These are phyloP conservation scores for Nothobranchius furzeri DNA, from an alignment of 2,113 vertebrate genomes.

Conservation along the genomic window DNA sequence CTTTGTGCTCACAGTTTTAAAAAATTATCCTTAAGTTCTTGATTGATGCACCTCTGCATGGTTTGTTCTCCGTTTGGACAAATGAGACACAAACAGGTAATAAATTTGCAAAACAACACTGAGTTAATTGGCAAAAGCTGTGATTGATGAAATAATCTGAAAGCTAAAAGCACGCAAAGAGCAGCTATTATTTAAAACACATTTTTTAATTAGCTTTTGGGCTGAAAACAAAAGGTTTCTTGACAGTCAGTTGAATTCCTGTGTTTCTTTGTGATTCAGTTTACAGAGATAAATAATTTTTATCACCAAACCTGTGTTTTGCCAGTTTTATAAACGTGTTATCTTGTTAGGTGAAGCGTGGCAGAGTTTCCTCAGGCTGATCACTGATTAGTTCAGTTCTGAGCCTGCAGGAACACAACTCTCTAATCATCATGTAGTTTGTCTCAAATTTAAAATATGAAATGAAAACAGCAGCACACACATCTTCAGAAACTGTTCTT, in stretches of 20 bases:
- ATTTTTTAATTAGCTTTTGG: neutral
- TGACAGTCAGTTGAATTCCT: neutral
- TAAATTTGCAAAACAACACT: neutral
- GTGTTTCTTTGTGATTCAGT: neutral
- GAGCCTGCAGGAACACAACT: constrained; percentile 7
- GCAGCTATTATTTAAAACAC: neutral
- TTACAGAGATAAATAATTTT: neutral
- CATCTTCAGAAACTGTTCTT: neutral
- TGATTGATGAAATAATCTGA: neutral
- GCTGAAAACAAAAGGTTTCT: neutral
- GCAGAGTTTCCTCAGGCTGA: constrained; percentile 6
- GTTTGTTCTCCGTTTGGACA: neutral
- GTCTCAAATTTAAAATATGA: neutral
- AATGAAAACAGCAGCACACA: neutral
- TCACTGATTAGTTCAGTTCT: constrained; percentile 30
- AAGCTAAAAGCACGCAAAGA: neutral
- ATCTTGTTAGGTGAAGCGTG: constrained; percentile 10
- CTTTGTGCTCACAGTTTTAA: neutral
- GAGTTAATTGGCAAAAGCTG: neutral
- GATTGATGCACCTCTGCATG: neutral
- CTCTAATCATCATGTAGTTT: constrained; percentile 4
- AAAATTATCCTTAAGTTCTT: neutral
- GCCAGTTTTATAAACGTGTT: neutral
- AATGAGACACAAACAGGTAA: neutral
- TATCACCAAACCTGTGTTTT: constrained; percentile 5